Percentiles rank a stretch among this genome's conserved stretches.
These are phyloP conservation scores for Pseudomyrmex dendroicus DNA, from an alignment of 1,140 invertebrate genomes.

Conservation along the genomic window DNA sequence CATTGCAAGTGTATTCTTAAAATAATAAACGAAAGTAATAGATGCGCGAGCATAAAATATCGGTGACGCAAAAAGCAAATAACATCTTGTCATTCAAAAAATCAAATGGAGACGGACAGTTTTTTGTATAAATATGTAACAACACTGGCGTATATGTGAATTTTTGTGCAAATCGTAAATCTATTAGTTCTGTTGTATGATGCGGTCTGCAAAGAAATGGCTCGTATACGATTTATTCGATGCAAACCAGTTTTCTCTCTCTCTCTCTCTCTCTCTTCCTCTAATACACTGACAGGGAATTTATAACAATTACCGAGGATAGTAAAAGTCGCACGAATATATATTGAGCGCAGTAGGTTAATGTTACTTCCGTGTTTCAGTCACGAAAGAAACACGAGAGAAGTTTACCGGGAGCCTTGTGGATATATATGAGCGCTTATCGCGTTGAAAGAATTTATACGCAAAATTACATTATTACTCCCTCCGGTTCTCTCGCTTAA, in stretches of 20 bases:
- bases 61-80: too few species aligned
- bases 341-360: constrained; percentile 48
- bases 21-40: too few species aligned
- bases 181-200: not conserved
- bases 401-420: constrained; percentile 15
- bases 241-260: not conserved
- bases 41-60: too few species aligned
- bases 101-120: not conserved
- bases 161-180: constrained; percentile 1
- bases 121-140: not conserved
- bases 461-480: constrained; percentile 14
- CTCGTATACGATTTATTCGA: constrained; percentile 18
- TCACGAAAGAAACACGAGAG: constrained; percentile 46
- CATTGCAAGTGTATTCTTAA: too few species aligned
- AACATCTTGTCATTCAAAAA: not conserved
- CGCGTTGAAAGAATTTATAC: not conserved
- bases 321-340: constrained; percentile 35
- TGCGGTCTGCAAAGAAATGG: not conserved
- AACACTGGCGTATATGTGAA: not conserved
- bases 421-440: constrained; percentile 25
- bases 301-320: constrained; percentile 32
- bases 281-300: not conserved
- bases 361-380: constrained; percentile 45
- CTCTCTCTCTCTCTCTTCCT: too few species aligned
- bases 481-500: not conserved